phyloP scores from a whole-genome alignment of 2,113 vertebrate species.

The Pogona vitticeps region DNA sequence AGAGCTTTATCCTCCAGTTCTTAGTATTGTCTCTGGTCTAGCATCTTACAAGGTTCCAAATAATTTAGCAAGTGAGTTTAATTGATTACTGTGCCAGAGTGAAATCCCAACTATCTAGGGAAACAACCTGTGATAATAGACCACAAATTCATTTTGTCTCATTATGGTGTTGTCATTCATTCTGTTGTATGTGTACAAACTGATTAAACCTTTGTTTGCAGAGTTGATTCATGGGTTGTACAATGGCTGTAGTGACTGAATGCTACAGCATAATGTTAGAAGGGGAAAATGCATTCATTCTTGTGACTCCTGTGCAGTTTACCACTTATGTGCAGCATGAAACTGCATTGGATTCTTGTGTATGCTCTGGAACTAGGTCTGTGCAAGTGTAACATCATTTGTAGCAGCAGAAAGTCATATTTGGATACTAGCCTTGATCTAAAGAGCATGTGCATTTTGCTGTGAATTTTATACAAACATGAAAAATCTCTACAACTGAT shows the following conservation, averaged over 20 bases:
- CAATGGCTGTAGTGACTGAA: conserved; percentile 53
- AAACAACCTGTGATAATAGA: conserved; percentile 29
- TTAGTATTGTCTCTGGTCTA: conserved; percentile 53
- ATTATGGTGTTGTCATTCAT: conserved; percentile 63
- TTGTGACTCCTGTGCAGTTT: background rate
- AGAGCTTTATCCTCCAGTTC: conserved; percentile 46
- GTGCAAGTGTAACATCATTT: too few species aligned
- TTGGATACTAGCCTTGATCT: background rate
- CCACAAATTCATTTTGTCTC: conserved; percentile 44
- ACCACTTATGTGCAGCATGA: background rate
- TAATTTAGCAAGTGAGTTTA: conserved; percentile 50
- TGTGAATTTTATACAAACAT: background rate
- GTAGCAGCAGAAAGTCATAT: background rate
- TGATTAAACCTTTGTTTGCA: conserved; percentile 48
- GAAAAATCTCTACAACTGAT: background rate
- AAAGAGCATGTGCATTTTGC: background rate
- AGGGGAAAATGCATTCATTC: background rate
- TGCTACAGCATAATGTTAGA: background rate
- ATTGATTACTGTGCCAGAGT: conserved; percentile 61
- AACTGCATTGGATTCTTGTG: background rate
- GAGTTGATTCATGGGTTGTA: conserved; percentile 39
- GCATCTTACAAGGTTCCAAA: conserved; percentile 51
- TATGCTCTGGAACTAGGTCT: background rate
- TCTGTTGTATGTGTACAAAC: conserved; percentile 39
- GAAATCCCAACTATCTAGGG: conserved; percentile 34